phyloP scores from a whole-genome alignment of 2,888 invertebrate genomes.

The Cryptus armator region DNA sequence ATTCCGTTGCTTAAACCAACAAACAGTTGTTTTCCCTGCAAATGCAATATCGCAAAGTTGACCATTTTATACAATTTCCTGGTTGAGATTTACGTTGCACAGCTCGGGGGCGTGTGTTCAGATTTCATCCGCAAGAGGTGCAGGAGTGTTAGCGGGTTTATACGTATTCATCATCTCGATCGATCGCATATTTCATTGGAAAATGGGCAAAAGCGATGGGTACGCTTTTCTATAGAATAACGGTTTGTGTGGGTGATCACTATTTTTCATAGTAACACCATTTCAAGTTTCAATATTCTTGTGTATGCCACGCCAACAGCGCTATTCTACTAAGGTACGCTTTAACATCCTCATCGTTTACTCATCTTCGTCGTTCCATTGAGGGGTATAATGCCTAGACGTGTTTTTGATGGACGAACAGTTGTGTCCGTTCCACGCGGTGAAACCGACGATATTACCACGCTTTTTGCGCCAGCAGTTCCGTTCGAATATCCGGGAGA shows the following conservation, averaged over 20 bases:
- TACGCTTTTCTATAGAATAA: conserved; percentile 7
- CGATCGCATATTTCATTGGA: conserved; percentile 30
- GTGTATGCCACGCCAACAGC: neutral
- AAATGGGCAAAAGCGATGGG: conserved; percentile 24
- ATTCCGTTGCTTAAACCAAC: neutral
- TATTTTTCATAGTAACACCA: conserved; percentile 54
- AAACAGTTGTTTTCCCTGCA: neutral
- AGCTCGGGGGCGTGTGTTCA: neutral
- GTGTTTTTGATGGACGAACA: conserved; percentile 48
- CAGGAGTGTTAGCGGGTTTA: neutral
- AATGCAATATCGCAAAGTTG: neutral
- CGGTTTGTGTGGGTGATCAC: conserved; percentile 45
- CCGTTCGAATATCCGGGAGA: neutral
- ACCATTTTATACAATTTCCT: neutral
- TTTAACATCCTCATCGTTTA: conserved; percentile 21
- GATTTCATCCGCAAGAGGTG: neutral
- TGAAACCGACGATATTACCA: neutral
- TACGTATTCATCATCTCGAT: conserved; percentile 34
- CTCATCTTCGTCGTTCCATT: conserved; percentile 31
- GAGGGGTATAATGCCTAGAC: conserved; percentile 11
- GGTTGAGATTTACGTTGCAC: neutral
- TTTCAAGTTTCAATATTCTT: conserved; percentile 57
- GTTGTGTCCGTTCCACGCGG: neutral
- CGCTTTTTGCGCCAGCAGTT: neutral
- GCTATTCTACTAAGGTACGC: neutral